Evolutionary conservation across 2,888 invertebrate genomes (phyloP), one percentile per base, ranked within the genome.

Genomic region (Brachylomia viminalis): DNA sequence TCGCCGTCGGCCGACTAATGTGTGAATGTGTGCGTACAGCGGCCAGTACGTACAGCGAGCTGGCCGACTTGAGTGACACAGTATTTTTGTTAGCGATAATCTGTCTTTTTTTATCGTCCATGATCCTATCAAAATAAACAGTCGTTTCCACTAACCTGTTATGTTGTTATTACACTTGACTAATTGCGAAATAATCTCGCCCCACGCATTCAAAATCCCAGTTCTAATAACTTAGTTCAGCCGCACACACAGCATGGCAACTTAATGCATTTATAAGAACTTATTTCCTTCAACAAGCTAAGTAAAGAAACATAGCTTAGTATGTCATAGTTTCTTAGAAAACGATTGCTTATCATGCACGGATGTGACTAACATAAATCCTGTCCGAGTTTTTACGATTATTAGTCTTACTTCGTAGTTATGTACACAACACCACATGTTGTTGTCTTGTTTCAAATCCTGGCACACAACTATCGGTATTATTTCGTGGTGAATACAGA

Each of bases 341-440:
- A 88, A 89, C 86, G 83, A 88, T 88, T 85, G 87, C 91, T 92
- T 92, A 90, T 92, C 92, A 88, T 79, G 84, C 85, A 84, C 88
- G 91, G 91, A 91, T 91, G 89, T 93, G 91, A 92, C 89, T 91
- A 90, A 91, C 91, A 88, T 91, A 90, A 88, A 90, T 90, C 87
- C 87, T 86, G 84, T 78, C 82, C 78, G 70, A 85, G 87, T 89
- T 90, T 91, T 90, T 89, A 86, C 76, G 82, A 74, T 75, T 85
- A 88, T 84, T 87, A 81, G 79, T 66, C 69, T n/a, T 70, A 80
- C 77, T 75, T 80, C 73, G 54, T 77, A 75, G 72, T 83, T 82
- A 70, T 79, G 70, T 80, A 84, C 76, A 80, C 62, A 83, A 72
- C 38, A 67, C 70, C 68, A 58, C 42, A 79, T 74, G 71, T 77